Percentiles rank a stretch among this genome's conserved stretches.
These are phyloP conservation scores for Acropora tenuis DNA, from an alignment of 64 coral and sea anemone genomes.

Conservation along the genomic window DNA sequence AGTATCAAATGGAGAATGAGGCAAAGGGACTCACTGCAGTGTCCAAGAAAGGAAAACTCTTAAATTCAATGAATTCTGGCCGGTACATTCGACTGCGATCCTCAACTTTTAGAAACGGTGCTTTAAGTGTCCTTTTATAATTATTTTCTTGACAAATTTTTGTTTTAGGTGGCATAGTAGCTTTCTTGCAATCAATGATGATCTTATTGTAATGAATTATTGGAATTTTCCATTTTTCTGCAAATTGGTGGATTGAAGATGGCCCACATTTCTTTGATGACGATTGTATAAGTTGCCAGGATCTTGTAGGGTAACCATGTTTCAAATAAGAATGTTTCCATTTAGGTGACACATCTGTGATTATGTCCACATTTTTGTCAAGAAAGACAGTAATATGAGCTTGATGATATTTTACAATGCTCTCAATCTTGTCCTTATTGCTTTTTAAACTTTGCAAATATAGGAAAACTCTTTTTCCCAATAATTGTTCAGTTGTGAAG, in stretches of 20 bases:
- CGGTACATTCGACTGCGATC: not conserved
- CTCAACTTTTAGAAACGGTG: not conserved
- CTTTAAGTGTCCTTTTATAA: not conserved
- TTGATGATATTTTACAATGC: not conserved
- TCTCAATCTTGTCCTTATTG: not conserved
- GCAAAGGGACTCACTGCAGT: not conserved
- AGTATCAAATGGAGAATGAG: not conserved
- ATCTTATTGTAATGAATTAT: not conserved
- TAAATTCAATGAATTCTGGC: slow-evolving; percentile 3
- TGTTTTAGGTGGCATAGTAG: not conserved
- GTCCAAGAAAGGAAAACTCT: not conserved
- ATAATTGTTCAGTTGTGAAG: not conserved
- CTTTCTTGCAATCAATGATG: not conserved
- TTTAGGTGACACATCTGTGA: not conserved
- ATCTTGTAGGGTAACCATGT: not conserved
- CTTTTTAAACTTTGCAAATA: not conserved
- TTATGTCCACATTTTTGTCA: not conserved
- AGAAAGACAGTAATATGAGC: not conserved
- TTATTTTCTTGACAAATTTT: not conserved
- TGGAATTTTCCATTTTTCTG: not conserved
- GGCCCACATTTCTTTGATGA: not conserved
- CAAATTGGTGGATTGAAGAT: not conserved
- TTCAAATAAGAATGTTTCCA: not conserved
- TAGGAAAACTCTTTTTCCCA: not conserved
- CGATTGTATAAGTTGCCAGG: not conserved